phyloP scores from a whole-genome alignment of 2,113 vertebrate genomes.

The Anarrhichthys ocellatus region DNA sequence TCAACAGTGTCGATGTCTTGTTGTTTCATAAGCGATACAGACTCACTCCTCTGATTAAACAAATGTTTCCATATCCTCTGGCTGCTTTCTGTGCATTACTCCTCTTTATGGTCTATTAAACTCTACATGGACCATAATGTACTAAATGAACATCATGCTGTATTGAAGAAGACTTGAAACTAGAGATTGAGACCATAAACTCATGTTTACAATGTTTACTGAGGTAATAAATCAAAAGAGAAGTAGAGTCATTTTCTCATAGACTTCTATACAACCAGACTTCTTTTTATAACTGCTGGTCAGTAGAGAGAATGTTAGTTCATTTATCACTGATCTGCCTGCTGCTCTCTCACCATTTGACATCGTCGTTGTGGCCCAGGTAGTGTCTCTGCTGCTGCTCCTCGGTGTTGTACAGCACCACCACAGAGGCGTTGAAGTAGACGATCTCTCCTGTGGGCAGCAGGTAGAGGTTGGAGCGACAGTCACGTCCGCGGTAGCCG shows the following conservation, averaged over 20 bases:
- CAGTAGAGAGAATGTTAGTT: neutral
- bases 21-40: neutral
- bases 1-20: neutral
- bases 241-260: neutral
- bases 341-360: slow-evolving; percentile 87
- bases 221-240: neutral
- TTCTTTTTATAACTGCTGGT: neutral
- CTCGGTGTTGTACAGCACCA: slow-evolving; percentile 90
- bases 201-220: no score
- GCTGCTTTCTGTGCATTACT: neutral
- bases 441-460: slow-evolving; percentile 93
- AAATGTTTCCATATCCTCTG: neutral
- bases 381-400: slow-evolving; percentile 93
- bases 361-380: slow-evolving; percentile 92
- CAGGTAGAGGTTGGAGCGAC: slow-evolving; percentile 90
- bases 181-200: no score
- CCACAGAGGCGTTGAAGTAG: slow-evolving; percentile 92
- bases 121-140: no score
- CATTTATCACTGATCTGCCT: neutral
- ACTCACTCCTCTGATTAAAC: neutral
- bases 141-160: neutral
- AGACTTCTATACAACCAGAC: neutral
- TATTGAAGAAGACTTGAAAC: neutral
- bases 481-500: slow-evolving; percentile 92
- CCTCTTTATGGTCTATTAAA: no score